A percentile compares a stretch with the other conserved stretches of the same genome.
These are phyloP conservation scores for Psammodynastes pulverulentus DNA, from an alignment of 2,113 vertebrate species.

Conservation along the genomic window DNA sequence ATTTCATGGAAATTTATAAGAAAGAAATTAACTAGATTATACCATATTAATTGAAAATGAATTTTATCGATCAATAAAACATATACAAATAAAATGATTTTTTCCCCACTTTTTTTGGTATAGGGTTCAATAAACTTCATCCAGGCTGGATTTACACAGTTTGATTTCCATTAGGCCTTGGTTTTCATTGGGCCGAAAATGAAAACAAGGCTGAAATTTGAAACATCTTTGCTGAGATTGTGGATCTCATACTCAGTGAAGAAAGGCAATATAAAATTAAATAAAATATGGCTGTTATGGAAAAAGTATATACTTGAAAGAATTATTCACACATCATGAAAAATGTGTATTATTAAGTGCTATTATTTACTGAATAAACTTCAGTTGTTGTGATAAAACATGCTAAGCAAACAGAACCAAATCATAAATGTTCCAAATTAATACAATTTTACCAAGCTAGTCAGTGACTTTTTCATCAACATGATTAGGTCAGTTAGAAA, in stretches of 20 bases:
- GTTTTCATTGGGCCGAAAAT: neutral
- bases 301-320: neutral
- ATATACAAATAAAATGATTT: too few species aligned
- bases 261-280: neutral
- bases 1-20: neutral
- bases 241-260: neutral
- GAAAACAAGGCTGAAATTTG: neutral
- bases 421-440: neutral
- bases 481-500: neutral
- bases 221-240: neutral
- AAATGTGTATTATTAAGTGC: neutral
- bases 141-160: neutral
- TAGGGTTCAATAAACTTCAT: neutral
- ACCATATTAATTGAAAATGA: neutral
- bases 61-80: neutral
- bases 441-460: neutral
- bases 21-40: neutral
- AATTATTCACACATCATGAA: neutral
- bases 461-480: neutral
- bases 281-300: neutral
- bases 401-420: neutral
- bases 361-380: neutral
- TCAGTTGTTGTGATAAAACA: neutral
- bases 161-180: neutral
- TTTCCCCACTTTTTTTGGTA: neutral